Conservation (phyloP, 1,140 invertebrate species). For the Drosophila chauvacae region DNA sequence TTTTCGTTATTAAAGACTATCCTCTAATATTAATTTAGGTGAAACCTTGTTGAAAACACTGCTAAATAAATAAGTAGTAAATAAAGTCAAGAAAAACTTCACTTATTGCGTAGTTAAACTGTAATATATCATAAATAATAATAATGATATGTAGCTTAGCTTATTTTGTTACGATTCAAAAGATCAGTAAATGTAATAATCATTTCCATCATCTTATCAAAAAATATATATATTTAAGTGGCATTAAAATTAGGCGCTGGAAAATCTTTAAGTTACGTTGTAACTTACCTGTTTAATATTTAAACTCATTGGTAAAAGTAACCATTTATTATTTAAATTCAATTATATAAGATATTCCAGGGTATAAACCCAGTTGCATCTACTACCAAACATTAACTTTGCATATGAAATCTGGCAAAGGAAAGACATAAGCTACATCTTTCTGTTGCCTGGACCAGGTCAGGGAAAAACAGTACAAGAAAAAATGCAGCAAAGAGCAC, state of each 20-base stretch:
- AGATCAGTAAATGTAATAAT: neutral
- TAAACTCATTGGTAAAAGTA: too few relatives aligned
- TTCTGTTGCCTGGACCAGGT: constrained; percentile 7
- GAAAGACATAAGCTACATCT: constrained; percentile 15
- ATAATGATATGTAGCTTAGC: neutral
- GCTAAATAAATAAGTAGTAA: neutral
- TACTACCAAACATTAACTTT: constrained; percentile 9
- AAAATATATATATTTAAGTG: neutral
- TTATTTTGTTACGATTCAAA: neutral
- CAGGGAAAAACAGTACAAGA: neutral
- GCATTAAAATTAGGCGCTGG: neutral
- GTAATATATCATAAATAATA: too few relatives aligned
- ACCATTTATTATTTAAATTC: neutral
- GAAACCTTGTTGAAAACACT: neutral
- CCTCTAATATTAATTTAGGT: neutral
- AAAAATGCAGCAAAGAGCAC: neutral
- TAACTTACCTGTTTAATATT: neutral
- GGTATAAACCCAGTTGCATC: neutral
- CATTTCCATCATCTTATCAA: neutral
- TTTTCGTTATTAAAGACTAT: constrained; percentile 11
- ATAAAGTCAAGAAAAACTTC: too few relatives aligned
- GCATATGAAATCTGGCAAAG: constrained; percentile 34
- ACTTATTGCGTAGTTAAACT: too few relatives aligned
- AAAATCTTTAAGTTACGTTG: neutral
- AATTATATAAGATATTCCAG: neutral